phyloP scores from a whole-genome alignment of 2,113 vertebrate species.

The Spermophilus dauricus region DNA sequence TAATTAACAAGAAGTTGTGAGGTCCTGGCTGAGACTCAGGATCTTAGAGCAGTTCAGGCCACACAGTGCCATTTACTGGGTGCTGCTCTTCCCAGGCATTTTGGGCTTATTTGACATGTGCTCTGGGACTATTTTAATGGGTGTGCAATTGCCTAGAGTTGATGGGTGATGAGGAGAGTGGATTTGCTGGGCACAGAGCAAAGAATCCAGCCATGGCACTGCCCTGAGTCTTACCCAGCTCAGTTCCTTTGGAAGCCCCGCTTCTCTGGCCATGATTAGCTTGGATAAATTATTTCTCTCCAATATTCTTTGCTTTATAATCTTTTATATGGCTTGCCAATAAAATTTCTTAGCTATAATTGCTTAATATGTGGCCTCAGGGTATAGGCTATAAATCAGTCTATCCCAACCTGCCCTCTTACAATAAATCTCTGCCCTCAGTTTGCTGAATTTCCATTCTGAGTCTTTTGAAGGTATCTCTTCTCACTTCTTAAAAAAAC shows the following conservation, averaged over 20 bases:
- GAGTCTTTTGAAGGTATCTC: not conserved
- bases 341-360: not conserved
- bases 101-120: not conserved
- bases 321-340: not conserved
- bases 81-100: not conserved
- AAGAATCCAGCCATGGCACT: not conserved
- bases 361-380: not conserved
- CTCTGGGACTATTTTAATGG: not conserved
- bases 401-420: not conserved
- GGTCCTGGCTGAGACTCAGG: not conserved
- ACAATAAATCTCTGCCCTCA: not conserved
- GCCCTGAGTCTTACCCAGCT: no score
- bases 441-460: not conserved
- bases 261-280: not conserved
- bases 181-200: not conserved
- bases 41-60: not conserved
- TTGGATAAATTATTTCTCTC: not conserved
- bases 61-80: rapidly evolving
- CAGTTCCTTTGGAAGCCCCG: not conserved
- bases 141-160: not conserved
- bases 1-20: not conserved
- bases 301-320: not conserved
- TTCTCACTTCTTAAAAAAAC: not conserved
- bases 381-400: not conserved
- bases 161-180: not conserved